A percentile compares a stretch with the other conserved stretches of the same genome.
Conservation (phyloP, 2,797 vertebrate species). For the Epinephelus awoara region DNA sequence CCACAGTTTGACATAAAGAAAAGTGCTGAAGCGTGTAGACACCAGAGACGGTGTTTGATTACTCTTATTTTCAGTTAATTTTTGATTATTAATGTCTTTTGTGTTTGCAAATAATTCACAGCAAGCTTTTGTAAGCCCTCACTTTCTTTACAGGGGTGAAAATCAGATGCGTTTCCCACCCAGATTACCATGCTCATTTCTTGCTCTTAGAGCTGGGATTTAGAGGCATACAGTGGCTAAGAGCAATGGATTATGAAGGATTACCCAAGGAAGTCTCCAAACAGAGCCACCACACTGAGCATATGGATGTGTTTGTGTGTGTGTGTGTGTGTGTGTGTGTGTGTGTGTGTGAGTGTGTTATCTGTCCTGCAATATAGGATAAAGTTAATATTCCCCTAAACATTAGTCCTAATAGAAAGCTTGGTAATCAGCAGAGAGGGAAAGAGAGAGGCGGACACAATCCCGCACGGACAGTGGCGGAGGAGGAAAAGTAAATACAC, state of each 20-base stretch:
- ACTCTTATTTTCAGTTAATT: slow-evolving; percentile 37
- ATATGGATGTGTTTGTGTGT: slow-evolving; percentile 50
- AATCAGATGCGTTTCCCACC: slow-evolving; percentile 76
- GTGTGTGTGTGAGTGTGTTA: slow-evolving; percentile 53
- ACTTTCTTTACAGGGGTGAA: slow-evolving; percentile 62
- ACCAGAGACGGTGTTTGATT: slow-evolving; percentile 12
- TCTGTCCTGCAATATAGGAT: slow-evolving; percentile 65
- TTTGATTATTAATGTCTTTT: slow-evolving; percentile 38
- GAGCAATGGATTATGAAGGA: slow-evolving; percentile 85
- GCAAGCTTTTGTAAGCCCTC: slow-evolving; percentile 51
- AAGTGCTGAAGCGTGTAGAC: not conserved
- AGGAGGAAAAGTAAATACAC: slow-evolving; percentile 51
- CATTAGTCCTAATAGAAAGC: slow-evolving; percentile 65
- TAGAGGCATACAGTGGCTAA: slow-evolving; percentile 83
- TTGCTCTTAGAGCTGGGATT: slow-evolving; percentile 80
- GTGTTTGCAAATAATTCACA: slow-evolving; percentile 55
- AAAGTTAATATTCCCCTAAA: slow-evolving; percentile 61
- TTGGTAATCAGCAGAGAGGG: slow-evolving; percentile 61
- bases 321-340: slow-evolving; percentile 38
- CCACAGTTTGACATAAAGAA: slow-evolving; percentile 10
- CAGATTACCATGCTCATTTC: slow-evolving; percentile 83
- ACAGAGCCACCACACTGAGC: slow-evolving; percentile 71
- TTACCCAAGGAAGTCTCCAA: slow-evolving; percentile 81
- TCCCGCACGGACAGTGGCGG: slow-evolving; percentile 46
- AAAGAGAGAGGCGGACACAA: slow-evolving; percentile 53